Percentiles rank a stretch among this genome's conserved stretches.
These are phyloP conservation scores for Aleiodes leptofemur DNA, from an alignment of 2,888 invertebrate species.

Conservation along the genomic window DNA sequence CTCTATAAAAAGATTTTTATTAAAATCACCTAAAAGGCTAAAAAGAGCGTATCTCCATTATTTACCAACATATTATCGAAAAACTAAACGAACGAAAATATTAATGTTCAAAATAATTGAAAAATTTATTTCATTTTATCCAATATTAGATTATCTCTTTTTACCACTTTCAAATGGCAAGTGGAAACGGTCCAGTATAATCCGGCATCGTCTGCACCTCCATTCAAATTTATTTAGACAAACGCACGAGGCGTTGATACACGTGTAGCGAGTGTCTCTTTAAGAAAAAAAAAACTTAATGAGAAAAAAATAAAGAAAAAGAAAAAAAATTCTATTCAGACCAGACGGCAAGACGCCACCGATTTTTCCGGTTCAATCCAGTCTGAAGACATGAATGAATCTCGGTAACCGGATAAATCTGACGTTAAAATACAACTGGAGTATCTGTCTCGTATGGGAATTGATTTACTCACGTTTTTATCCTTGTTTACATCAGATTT, in stretches of 20 bases:
- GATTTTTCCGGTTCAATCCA: conserved; percentile 63
- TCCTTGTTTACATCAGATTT: background rate
- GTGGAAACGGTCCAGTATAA: conserved; percentile 38
- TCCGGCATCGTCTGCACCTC: conserved; percentile 29
- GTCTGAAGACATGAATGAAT: conserved; percentile 60
- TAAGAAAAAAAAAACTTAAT: background rate
- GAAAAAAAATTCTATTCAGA: background rate
- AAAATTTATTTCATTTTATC: no score
- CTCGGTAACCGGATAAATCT: conserved; percentile 63
- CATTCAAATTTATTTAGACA: background rate
- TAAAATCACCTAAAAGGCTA: no score
- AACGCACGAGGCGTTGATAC: background rate
- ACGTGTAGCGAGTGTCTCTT: background rate
- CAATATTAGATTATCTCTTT: background rate
- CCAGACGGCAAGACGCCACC: conserved; percentile 60
- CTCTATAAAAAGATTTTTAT: no score
- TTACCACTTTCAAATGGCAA: background rate
- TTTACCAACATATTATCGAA: no score
- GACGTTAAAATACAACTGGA: conserved; percentile 44
- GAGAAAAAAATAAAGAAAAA: background rate
- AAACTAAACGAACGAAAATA: no score
- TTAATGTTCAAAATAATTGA: no score
- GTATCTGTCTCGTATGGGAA: conserved; percentile 14
- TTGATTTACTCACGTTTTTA: background rate
- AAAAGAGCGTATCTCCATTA: no score